Conservation (phyloP, 2,797 vertebrate genomes). For the Tadarida brasiliensis region DNA sequence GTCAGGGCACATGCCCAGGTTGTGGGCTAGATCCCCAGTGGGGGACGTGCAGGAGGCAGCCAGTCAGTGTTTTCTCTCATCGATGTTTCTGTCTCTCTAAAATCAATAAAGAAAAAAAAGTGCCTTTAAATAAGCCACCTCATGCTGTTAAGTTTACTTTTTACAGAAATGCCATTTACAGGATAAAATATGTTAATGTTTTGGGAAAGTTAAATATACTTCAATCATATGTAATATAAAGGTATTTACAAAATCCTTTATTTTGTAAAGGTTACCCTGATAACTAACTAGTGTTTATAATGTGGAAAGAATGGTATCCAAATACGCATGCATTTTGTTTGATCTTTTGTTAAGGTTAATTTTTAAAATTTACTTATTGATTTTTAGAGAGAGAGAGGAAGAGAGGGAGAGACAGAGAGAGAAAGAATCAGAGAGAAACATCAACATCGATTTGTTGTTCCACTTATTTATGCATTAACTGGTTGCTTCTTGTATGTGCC, state of each 20-base stretch:
- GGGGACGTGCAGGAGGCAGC: too few relatives aligned
- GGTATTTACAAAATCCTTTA: not conserved
- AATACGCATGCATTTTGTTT: not conserved
- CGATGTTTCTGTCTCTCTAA: too few relatives aligned
- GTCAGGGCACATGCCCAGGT: too few relatives aligned
- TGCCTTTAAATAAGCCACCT: not conserved
- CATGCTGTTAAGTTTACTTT: not conserved
- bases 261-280: not conserved
- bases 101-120: not conserved
- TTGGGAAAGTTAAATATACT: slow-evolving; percentile 18
- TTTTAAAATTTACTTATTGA: not conserved
- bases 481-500: too few relatives aligned
- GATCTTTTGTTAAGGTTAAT: slow-evolving; percentile 51
- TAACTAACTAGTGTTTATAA: not conserved
- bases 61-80: too few relatives aligned
- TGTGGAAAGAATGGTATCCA: not conserved
- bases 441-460: too few relatives aligned
- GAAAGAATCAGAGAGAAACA: too few relatives aligned
- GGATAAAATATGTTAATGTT: slow-evolving; percentile 4
- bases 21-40: too few relatives aligned
- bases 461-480: too few relatives aligned
- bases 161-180: not conserved
- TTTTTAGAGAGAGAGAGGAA: too few relatives aligned
- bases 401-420: too few relatives aligned
- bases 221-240: not conserved